A percentile compares a stretch with the other conserved stretches of the same genome.
These are phyloP conservation scores for Strigamia crassipes DNA, from an alignment of 2,888 invertebrate species.

Conservation along the genomic window DNA sequence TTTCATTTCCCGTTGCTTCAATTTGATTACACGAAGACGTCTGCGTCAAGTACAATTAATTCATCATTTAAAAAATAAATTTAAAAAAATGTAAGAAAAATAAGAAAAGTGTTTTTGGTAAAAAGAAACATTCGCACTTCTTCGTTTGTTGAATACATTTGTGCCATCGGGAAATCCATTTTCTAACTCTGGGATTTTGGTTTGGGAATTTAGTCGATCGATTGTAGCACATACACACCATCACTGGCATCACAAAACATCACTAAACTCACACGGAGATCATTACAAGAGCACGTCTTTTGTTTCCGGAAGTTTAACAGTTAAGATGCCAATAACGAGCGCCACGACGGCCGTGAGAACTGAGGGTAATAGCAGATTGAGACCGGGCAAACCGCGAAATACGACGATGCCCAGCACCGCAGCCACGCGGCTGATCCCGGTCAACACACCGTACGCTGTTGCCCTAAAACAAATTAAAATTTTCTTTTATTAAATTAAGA, in stretches of 20 bases:
- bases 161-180: background rate
- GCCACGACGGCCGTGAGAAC: slow-evolving; percentile 59
- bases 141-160: background rate
- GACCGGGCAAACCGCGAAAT: slow-evolving; percentile 60
- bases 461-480: slow-evolving; percentile 56
- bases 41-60: background rate
- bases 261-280: background rate
- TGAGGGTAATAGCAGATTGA: slow-evolving; percentile 60
- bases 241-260: slow-evolving; percentile 8
- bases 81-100: background rate
- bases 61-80: background rate
- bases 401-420: slow-evolving; percentile 60
- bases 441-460: slow-evolving; percentile 61
- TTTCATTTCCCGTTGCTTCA: background rate
- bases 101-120: background rate
- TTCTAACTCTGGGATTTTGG: background rate
- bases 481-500: too few relatives aligned
- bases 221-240: background rate
- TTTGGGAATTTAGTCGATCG: background rate
- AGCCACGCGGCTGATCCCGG: slow-evolving; percentile 60
- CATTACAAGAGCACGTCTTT: slow-evolving; percentile 53
- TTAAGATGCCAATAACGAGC: slow-evolving; percentile 59
- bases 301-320: slow-evolving; percentile 61
- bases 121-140: background rate
- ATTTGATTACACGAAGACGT: background rate